These are phyloP conservation scores for Gnathonemus longibarbis DNA, from an alignment of 2,113 vertebrate species.

Conservation along the genomic window DNA sequence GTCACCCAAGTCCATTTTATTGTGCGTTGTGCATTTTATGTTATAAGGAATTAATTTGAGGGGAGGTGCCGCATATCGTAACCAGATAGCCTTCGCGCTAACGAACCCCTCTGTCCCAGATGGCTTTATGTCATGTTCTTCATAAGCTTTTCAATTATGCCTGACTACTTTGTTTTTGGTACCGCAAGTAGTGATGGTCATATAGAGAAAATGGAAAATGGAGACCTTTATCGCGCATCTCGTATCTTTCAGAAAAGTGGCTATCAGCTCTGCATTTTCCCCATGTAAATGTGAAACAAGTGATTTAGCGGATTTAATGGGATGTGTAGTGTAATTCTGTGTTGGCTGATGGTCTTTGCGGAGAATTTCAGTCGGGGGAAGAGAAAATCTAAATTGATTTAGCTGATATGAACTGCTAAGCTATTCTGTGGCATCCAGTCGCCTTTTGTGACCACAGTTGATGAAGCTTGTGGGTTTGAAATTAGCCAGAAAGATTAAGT, in stretches of 20 bases:
- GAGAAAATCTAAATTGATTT: slow-evolving; percentile 31
- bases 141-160: not conserved
- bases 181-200: not conserved
- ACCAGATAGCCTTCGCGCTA: not conserved
- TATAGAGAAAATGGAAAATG: not conserved
- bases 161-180: not conserved
- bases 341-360: slow-evolving; percentile 21
- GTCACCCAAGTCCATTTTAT: not conserved
- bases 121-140: not conserved
- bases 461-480: not conserved
- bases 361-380: slow-evolving; percentile 30
- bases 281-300: slow-evolving; percentile 24
- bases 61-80: not conserved
- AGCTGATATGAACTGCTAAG: not conserved
- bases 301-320: slow-evolving; percentile 38
- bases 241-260: slow-evolving; percentile 17
- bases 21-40: not conserved
- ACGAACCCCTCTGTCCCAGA: not conserved
- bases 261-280: slow-evolving; percentile 10
- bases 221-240: slow-evolving; percentile 20
- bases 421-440: not conserved
- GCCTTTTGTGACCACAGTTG: not conserved
- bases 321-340: slow-evolving; percentile 36
- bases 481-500: not conserved
- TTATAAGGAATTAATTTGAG: not conserved